These are phyloP conservation scores for Pipra filicauda DNA, from an alignment of 2,113 vertebrate species.

Conservation along the genomic window DNA sequence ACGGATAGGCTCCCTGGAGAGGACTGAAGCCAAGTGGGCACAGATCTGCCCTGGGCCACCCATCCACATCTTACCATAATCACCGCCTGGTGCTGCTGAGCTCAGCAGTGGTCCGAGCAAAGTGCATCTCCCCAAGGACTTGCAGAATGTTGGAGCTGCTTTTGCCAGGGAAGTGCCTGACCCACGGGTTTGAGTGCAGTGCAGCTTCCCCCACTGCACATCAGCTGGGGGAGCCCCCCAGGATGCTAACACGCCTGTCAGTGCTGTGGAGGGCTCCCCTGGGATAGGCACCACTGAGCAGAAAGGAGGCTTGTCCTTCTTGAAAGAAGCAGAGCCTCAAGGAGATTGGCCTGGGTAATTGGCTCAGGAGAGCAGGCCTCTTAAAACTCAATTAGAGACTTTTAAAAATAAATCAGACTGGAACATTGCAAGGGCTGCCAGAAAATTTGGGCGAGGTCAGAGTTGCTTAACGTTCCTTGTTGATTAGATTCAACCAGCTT, in stretches of 20 bases:
- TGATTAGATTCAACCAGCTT: conserved; percentile 40
- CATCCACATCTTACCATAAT: neutral
- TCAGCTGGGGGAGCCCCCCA: neutral
- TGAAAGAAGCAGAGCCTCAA: neutral
- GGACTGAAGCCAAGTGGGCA: neutral
- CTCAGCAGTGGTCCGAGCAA: fast-evolving
- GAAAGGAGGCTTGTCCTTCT: neutral
- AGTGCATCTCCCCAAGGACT: neutral
- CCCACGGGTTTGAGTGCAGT: neutral
- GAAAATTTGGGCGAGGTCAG: conserved; percentile 55
- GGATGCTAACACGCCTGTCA: neutral
- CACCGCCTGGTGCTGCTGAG: neutral
- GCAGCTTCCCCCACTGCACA: neutral
- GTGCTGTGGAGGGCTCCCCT: neutral
- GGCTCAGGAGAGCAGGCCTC: conserved; percentile 62
- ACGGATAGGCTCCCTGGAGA: neutral
- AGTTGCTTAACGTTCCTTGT: conserved; percentile 26
- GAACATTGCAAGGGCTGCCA: conserved; percentile 42
- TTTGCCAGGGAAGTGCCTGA: neutral
- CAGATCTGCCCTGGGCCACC: neutral
- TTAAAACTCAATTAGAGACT: conserved; percentile 69
- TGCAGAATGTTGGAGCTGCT: neutral
- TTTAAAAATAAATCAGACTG: conserved; percentile 67
- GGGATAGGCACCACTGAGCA: neutral
- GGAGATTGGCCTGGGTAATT: conserved; percentile 39